A percentile compares a stretch with the other conserved stretches of the same genome.
Evolutionary conservation across 2,113 vertebrate genomes (phyloP).

Genomic region (Oreochromis niloticus): DNA sequence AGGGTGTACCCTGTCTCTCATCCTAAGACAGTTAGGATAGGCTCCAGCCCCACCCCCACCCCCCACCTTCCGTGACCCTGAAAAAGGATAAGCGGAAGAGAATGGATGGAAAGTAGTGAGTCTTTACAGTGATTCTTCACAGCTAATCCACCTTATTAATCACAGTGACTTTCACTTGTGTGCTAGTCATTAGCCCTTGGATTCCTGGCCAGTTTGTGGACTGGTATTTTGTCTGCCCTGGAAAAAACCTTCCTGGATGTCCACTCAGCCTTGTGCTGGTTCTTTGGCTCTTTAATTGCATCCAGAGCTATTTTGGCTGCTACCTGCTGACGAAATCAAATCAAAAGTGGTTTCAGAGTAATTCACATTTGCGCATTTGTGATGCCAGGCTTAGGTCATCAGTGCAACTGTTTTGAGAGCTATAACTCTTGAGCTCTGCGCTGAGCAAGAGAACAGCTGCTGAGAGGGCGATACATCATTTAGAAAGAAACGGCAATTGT

Average conservation of each 20-base stretch:
- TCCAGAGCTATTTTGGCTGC: not conserved
- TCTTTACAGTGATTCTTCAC: not conserved
- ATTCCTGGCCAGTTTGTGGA: not conserved
- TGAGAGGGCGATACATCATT: not conserved
- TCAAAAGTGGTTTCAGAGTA: not conserved
- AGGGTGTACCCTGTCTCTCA: not conserved
- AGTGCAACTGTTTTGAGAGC: not conserved
- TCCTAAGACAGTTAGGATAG: not conserved
- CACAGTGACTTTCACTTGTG: not conserved
- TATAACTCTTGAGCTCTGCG: not conserved
- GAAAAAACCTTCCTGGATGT: not conserved
- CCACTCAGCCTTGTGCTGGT: not conserved
- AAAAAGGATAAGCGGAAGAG: not conserved
- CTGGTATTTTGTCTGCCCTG: not conserved
- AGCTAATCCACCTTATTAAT: not conserved
- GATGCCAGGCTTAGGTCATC: not conserved
- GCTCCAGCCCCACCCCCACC: not conserved
- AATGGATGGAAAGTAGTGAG: not conserved
- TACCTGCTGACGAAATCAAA: not conserved
- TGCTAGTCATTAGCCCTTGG: not conserved
- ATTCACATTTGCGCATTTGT: not conserved
- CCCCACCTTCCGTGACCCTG: not conserved
- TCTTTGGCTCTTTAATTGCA: not conserved
- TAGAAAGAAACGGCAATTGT: not conserved
- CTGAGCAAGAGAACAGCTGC: not conserved